phyloP scores from a whole-genome alignment of 2,888 invertebrate species.

The Tachina grossa region DNA sequence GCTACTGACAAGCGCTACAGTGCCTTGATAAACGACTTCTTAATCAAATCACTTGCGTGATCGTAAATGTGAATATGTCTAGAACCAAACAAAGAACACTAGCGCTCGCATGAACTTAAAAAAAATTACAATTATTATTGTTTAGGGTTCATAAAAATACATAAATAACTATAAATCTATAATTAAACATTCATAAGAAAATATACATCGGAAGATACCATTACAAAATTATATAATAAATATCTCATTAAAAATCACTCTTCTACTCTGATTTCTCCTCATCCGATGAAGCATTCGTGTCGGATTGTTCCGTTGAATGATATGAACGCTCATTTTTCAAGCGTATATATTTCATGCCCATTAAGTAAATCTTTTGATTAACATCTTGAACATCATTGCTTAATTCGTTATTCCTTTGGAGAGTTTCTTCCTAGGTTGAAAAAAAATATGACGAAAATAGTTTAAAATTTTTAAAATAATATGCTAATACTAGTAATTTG shows the following conservation, averaged over 20 bases:
- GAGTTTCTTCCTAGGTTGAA: conserved; percentile 71
- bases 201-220: too few species aligned
- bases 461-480: not conserved
- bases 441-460: conserved; percentile 3
- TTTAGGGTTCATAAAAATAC: too few species aligned
- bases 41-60: too few species aligned
- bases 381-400: conserved; percentile 73
- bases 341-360: conserved; percentile 76
- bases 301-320: conserved; percentile 42
- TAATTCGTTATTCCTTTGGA: conserved; percentile 72
- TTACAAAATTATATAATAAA: not conserved
- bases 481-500: conserved; percentile 70
- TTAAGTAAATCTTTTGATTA: conserved; percentile 75
- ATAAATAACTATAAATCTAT: too few species aligned
- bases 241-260: not conserved
- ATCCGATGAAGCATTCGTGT: not conserved
- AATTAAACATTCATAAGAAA: too few species aligned
- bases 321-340: conserved; percentile 70
- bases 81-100: too few species aligned
- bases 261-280: conserved; percentile 36
- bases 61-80: too few species aligned
- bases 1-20: too few species aligned
- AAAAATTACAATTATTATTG: too few species aligned
- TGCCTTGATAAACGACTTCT: too few species aligned
- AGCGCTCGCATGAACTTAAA: too few species aligned